Evolutionary conservation across 2,888 invertebrate genomes (phyloP), one percentile per base, ranked within the genome.

Genomic region (Margaritifera margaritifera): DNA sequence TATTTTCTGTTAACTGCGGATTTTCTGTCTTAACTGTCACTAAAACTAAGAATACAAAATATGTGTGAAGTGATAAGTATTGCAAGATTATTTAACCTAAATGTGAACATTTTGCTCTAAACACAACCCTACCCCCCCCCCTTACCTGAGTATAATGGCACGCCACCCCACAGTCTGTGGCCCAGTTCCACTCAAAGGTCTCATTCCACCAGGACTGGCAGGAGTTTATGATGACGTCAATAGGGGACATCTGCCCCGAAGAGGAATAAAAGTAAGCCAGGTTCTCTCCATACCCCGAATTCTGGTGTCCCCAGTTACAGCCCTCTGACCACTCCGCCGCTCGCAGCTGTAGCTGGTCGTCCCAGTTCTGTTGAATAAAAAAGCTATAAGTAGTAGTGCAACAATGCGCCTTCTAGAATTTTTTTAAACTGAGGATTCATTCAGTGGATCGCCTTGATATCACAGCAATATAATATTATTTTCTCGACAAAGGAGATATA

Each of bases 81-180:
- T 15, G 15, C 42, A 15, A 2, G 11, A 42, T 15, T 42, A 11
- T 42, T 2, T 42, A 42, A 42, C 42, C 42, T 15, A 42, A 42
- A 42, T 15, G 11, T 42, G 15, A 42, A 42, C 42, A 42, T 42
- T 42, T 42, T 42, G 11, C 11, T 42, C 11, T 15, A 42, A 2
- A 42, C 15, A 3, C 15, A 42, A 42, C 15, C 42, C 42, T 3
- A 11, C 6, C 62, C 18, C 5, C 58, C 62, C 18, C 5, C 58
- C 59, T 64, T 69, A 77, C 77, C 69, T 77, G 74, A 42, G 72
- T 74, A 72, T 72, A 77, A 52, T 74, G 67, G 57, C 77, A 79
- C 4, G 77, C 74, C 25, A 58, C 58, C 22, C 72, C 76, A 62
- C 79, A 79, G 51, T 71, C 64, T 19, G 62, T 64, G 53, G 69